Base-by-base conservation (phyloP, 2,888 invertebrate species). In the Pedicia rivosa region DNA sequence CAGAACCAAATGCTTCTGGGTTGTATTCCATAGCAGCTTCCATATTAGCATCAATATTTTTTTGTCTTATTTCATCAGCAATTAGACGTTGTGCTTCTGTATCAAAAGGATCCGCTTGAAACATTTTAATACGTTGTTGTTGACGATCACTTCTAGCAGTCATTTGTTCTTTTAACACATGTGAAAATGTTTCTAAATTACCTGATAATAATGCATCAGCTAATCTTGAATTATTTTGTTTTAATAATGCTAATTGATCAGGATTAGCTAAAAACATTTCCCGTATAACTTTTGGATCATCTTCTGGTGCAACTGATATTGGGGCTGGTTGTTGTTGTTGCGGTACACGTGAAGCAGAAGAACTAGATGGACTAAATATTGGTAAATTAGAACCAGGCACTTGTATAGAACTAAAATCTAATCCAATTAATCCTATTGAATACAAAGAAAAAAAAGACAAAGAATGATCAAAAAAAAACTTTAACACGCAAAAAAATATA, bases 11-110 rank as follows among this genome's bases (percentile, higher is more conserved):
- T 30, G 87, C 91, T 64, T 98, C 98, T 0, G 98, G 98, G 62
- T 94, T 90, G 57, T 90, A 90, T 56, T 98, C 97, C 77, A 97
- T 91, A 1, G 97, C 97, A 2, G 91, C 90, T 56, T 95, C 91
- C 94, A 97, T 95, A 54, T 95, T 95, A 1, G 90, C 87, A 59
- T 95, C 90, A 43, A 97, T 91, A 59, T 97, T 97, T 56, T 92
- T 86, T 53, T 83, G 88, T 48, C 82, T 71, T 44, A 97, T 97
- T 63, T 94, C 91, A 56, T 94, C 92, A 4, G 92, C 94, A 47
- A 97, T 95, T 52, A 91, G 70, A 42, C 82, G 70, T 60, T 97
- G 97, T 1, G 92, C 88, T 58, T 92, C 92, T 1, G 87, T 80
- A 61, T 94, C 92, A 56, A 95, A 94, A 1, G 94, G 94, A 66